Evolutionary conservation across 1,140 invertebrate genomes (phyloP).

Genomic region (Drosophila ogumai): DNA sequence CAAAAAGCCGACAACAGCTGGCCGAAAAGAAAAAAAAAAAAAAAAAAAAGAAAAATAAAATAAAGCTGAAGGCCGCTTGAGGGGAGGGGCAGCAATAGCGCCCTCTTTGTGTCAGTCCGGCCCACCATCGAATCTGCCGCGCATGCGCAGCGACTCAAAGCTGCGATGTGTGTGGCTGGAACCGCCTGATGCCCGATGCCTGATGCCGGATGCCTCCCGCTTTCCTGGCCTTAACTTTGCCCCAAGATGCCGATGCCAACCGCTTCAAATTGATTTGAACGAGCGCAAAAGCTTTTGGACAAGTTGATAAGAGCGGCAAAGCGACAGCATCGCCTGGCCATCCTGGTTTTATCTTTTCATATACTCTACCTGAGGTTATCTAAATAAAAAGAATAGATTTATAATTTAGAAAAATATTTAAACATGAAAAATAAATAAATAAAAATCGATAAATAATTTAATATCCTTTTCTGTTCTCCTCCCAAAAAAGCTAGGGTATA

Average conservation of each 20-base stretch:
- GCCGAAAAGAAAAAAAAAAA: slow-evolving; percentile 21
- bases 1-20: slow-evolving; percentile 76
- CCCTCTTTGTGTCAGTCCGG: slow-evolving; percentile 46
- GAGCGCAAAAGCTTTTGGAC: slow-evolving; percentile 71
- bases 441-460: neutral
- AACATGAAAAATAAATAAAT: neutral
- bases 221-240: neutral
- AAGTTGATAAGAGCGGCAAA: slow-evolving; percentile 69
- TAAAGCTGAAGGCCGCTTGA: slow-evolving; percentile 3
- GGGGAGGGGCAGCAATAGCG: slow-evolving; percentile 16
- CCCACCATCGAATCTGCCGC: slow-evolving; percentile 39
- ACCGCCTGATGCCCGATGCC: slow-evolving; percentile 12
- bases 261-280: slow-evolving; percentile 80
- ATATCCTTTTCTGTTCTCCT: neutral
- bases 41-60: slow-evolving; percentile 3
- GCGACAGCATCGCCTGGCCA: slow-evolving; percentile 34
- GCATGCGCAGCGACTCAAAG: slow-evolving; percentile 31
- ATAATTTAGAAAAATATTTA: neutral
- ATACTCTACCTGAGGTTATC: neutral
- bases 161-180: slow-evolving; percentile 51
- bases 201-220: neutral
- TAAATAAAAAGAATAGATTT: neutral
- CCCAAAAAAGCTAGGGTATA: slow-evolving; percentile 1
- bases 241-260: slow-evolving; percentile 35
- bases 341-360: slow-evolving; percentile 3